A percentile compares a stretch with the other conserved stretches of the same genome.
phyloP scores from a whole-genome alignment of 1,140 invertebrate species.

The Meteorus sp. region DNA sequence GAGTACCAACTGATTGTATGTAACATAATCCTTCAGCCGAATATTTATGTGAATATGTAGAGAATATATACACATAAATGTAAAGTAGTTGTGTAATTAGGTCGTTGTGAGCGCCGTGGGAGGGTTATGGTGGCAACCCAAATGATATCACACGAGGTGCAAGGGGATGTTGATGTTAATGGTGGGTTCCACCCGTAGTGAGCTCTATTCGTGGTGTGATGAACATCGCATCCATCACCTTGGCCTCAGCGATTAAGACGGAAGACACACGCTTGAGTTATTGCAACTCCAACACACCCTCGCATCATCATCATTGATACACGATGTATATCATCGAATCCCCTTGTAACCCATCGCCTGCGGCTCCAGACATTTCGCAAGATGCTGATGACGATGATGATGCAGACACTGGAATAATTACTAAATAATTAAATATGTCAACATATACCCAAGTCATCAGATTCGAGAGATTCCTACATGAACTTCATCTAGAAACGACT shows the following conservation, averaged over 20 bases:
- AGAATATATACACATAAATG: too few relatives aligned
- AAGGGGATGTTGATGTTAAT: neutral
- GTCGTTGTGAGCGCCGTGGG: neutral
- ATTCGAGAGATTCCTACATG: too few relatives aligned
- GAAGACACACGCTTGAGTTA: constrained; percentile 45
- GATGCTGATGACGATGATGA: too few relatives aligned
- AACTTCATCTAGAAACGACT: too few relatives aligned
- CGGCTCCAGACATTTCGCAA: too few relatives aligned
- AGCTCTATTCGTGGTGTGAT: constrained; percentile 29
- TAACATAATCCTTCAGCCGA: constrained; percentile 41
- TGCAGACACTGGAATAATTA: too few relatives aligned
- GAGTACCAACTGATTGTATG: constrained; percentile 53
- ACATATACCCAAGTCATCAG: too few relatives aligned
- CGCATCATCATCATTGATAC: too few relatives aligned
- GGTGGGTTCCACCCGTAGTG: constrained; percentile 1
- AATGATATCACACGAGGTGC: constrained; percentile 15
- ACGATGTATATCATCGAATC: too few relatives aligned
- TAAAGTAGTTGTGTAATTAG: constrained; percentile 16
- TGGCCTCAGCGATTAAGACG: constrained; percentile 46
- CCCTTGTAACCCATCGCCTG: too few relatives aligned
- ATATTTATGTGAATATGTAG: too few relatives aligned
- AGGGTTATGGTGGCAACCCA: constrained; percentile 10
- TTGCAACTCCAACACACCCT: constrained; percentile 38
- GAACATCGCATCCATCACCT: constrained; percentile 51
- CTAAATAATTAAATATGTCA: too few relatives aligned